Base-by-base conservation (phyloP, 2,888 invertebrate species). In the Ophion costatus region DNA sequence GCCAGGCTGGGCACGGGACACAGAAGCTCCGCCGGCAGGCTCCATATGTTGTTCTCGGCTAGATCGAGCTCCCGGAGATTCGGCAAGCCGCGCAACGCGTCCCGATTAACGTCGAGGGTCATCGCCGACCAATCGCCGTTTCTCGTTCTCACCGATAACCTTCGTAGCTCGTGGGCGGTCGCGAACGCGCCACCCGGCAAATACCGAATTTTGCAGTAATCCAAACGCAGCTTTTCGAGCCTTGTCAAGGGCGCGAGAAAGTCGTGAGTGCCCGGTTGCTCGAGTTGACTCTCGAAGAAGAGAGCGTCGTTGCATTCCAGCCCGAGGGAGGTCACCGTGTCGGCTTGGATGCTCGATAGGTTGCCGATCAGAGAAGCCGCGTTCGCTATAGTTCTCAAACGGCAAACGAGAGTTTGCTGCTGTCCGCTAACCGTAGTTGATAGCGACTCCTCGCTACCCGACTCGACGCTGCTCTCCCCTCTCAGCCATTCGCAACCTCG, bases 41-140 rank as follows among this genome's bases (percentile, higher is more conserved):
- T 96, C 96, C 97, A 97, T 88, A 97, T 96, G 91, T 97, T 97
- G 92, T 97, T 97, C 90, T 96, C 96, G 56, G 96, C 96, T 82
- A 97, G 94, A 94, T 97, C 96, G 88, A 97, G 94, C 88, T 94
- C 95, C 89, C 96, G 95, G 63, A 97, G 94, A 90, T 96, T 96
- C 29, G 95, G 95, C 77, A 97, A 94, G 11, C 96, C 96, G 86
- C 96, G 94, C 85, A 97, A 96, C 83, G 96, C 96, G 90, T 96
- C 96, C 63, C 96, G 94, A 90, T 96, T 96, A 85, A 97, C 95
- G 89, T 97, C 97, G 94, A 97, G 95, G 33, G 96, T 96, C 96
- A 97, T 96, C 24, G 96, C 96, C 17, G 97, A 96, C 97, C 97
- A 97, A 91, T 97, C 97, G 42, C 96, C 96, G 92, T 97, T 97